Evolutionary conservation across 2,113 vertebrate genomes (phyloP).

Genomic region (Grallaria varia): DNA sequence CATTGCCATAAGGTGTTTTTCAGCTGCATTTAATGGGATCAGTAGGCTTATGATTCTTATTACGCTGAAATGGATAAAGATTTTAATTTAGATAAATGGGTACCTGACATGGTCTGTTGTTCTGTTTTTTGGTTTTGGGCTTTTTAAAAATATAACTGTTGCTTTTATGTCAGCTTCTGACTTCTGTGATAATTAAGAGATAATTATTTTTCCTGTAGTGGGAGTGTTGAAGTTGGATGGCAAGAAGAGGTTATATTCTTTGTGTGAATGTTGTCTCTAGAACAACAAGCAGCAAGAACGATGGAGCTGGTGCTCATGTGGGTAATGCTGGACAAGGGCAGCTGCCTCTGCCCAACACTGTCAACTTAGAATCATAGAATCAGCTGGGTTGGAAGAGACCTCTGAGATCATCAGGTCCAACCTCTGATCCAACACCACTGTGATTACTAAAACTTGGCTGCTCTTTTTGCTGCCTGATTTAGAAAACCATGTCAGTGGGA

Average conservation of each 20-base stretch:
- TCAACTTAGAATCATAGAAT: no score
- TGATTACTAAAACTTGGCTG: rapidly evolving
- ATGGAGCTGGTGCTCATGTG: neutral
- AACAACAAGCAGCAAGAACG: neutral
- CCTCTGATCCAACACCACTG: no score
- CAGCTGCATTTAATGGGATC: slow-evolving; percentile 32
- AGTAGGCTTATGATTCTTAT: neutral
- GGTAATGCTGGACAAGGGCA: neutral
- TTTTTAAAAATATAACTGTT: neutral
- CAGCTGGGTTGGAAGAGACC: no score
- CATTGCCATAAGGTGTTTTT: slow-evolving; percentile 20
- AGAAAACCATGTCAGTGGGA: neutral
- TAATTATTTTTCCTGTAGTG: neutral
- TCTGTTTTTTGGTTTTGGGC: neutral
- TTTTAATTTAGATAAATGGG: slow-evolving; percentile 53
- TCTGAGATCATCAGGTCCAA: no score
- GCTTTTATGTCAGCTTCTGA: slow-evolving; percentile 36
- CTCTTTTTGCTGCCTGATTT: neutral
- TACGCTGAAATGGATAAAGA: neutral
- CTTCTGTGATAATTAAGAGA: neutral
- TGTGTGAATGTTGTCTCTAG: neutral
- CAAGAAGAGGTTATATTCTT: neutral
- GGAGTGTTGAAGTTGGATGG: neutral
- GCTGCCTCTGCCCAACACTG: neutral
- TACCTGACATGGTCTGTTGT: neutral